phyloP scores from a whole-genome alignment of 1,140 invertebrate genomes.

The Chironomus striatipennis region DNA sequence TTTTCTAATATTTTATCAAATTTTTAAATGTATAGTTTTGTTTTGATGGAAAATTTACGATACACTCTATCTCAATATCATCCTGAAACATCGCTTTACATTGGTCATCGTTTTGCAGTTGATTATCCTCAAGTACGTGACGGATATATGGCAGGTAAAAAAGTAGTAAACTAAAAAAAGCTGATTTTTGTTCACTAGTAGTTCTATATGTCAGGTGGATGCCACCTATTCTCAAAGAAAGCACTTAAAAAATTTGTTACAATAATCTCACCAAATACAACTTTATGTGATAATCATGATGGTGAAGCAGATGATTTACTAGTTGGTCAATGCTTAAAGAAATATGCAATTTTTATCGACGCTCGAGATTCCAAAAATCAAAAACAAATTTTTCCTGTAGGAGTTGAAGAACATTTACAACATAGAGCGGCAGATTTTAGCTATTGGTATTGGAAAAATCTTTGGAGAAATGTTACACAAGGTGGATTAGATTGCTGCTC shows the following conservation, averaged over 20 bases:
- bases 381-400: conserved; percentile 30
- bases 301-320: conserved; percentile 84
- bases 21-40: conserved; percentile 55
- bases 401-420: conserved; percentile 39
- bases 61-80: conserved; percentile 67
- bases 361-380: conserved; percentile 26
- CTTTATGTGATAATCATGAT: conserved; percentile 59
- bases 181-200: no score
- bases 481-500: conserved; percentile 85
- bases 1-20: background rate
- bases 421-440: conserved; percentile 58
- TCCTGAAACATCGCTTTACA: conserved; percentile 64
- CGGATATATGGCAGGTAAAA: conserved; percentile 72
- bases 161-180: no score
- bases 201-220: conserved; percentile 88
- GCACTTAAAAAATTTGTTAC: background rate
- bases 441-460: conserved; percentile 52
- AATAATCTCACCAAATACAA: conserved; percentile 31
- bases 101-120: conserved; percentile 58
- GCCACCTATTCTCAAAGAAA: conserved; percentile 75
- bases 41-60: conserved; percentile 76
- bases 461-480: background rate
- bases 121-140: background rate
- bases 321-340: conserved; percentile 57
- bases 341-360: conserved; percentile 71